These are phyloP conservation scores for Drosophila anceps DNA, from an alignment of 2,888 invertebrate genomes.

Conservation along the genomic window DNA sequence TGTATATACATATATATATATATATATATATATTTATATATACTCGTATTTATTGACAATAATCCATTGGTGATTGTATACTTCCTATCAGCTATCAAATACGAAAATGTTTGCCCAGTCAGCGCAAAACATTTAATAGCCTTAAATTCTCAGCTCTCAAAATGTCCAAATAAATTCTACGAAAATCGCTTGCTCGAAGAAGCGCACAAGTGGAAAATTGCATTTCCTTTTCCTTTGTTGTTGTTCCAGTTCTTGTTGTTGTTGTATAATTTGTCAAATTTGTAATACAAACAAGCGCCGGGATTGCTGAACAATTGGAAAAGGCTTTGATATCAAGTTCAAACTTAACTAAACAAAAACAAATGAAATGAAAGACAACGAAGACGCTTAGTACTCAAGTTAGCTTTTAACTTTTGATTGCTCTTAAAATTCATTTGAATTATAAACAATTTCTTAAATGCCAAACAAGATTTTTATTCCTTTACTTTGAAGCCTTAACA, in stretches of 20 bases:
- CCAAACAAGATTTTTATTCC: too few relatives aligned
- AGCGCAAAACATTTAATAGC: slow-evolving; percentile 50
- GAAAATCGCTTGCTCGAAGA: slow-evolving; percentile 33
- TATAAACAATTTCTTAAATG: neutral
- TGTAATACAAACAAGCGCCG: slow-evolving; percentile 20
- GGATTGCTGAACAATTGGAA: slow-evolving; percentile 4
- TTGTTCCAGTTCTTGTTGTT: neutral
- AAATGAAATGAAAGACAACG: neutral
- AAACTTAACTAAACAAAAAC: neutral
- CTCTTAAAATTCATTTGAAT: neutral
- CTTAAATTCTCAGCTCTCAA: slow-evolving; percentile 32
- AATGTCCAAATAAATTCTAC: slow-evolving; percentile 41
- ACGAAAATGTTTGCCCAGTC: slow-evolving; percentile 39
- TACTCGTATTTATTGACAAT: neutral
- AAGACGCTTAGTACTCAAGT: neutral
- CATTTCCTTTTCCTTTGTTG: slow-evolving; percentile 48
- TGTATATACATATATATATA: neutral
- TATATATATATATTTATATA: too few relatives aligned
- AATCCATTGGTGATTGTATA: slow-evolving; percentile 4
- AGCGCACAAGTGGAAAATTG: slow-evolving; percentile 73
- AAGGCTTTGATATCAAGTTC: neutral
- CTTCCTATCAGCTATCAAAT: slow-evolving; percentile 10
- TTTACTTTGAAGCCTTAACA: too few relatives aligned
- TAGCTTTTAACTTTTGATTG: too few relatives aligned
- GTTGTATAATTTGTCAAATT: slow-evolving; percentile 40